Evolutionary conservation across 2,113 vertebrate species (phyloP).

Genomic region (Ivindomyrus marchei): DNA sequence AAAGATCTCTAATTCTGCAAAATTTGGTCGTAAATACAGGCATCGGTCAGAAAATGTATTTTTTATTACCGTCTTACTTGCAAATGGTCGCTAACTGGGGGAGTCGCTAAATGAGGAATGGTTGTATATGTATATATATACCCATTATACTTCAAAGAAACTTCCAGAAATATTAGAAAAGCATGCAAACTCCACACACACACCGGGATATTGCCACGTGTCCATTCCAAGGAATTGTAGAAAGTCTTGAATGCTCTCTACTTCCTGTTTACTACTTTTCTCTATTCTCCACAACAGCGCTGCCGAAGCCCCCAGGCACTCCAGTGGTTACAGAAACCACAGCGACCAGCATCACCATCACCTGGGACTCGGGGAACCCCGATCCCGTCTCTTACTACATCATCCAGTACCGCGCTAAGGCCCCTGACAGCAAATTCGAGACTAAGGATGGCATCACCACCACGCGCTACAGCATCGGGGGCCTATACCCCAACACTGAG

Average conservation of each 20-base stretch:
- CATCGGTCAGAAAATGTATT: background rate
- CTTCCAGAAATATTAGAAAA: background rate
- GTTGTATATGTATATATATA: background rate
- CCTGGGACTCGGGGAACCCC: conserved; percentile 96
- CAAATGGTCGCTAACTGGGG: background rate
- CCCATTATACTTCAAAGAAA: background rate
- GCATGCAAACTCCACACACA: background rate
- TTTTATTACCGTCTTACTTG: background rate
- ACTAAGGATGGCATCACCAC: conserved; percentile 96
- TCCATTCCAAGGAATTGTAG: background rate
- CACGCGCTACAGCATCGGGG: conserved; percentile 94
- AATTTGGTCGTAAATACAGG: background rate
- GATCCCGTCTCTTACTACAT: conserved; percentile 94
- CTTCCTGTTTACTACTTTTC: background rate
- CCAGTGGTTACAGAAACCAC: conserved; percentile 94
- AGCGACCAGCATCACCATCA: conserved; percentile 94
- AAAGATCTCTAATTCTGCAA: background rate
- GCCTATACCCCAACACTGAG: conserved; percentile 93
- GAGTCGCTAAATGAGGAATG: background rate
- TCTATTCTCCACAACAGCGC: conserved; percentile 56
- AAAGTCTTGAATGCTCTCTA: background rate
- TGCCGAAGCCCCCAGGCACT: conserved; percentile 87
- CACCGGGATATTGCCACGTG: background rate
- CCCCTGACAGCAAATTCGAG: conserved; percentile 86
- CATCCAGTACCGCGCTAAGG: conserved; percentile 93